Evolutionary conservation across 2,797 vertebrate genomes (phyloP).

Genomic region (Falco novaeseelandiae): DNA sequence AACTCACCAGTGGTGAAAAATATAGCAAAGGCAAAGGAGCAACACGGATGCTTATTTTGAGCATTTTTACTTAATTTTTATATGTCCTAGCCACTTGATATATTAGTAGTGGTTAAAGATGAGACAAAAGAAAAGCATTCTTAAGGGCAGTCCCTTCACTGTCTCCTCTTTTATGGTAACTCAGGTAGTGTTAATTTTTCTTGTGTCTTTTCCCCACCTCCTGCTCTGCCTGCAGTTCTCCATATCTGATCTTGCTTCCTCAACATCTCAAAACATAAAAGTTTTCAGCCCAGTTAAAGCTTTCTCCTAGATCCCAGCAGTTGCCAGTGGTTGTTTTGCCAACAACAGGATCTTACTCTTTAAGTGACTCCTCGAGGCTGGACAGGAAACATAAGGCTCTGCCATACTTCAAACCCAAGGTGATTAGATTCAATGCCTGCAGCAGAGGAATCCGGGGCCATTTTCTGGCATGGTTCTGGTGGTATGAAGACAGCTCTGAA

Average conservation of each 20-base stretch:
- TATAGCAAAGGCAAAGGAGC: not conserved
- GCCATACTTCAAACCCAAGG: not conserved
- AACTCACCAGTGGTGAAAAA: not conserved
- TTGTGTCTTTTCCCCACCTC: not conserved
- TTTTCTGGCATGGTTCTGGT: not conserved
- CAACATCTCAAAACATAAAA: not conserved
- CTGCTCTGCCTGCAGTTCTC: not conserved
- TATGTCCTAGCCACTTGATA: not conserved
- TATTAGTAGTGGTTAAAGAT: not conserved
- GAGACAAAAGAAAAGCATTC: not conserved
- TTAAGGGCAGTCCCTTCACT: not conserved
- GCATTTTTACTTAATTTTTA: not conserved
- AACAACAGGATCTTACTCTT: not conserved
- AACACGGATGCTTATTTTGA: not conserved
- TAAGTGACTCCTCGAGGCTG: not conserved
- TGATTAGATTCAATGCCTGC: not conserved
- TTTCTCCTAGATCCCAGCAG: not conserved
- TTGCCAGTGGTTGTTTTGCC: not conserved
- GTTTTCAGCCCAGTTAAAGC: not conserved
- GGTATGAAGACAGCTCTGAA: not conserved
- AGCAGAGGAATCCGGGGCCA: not conserved
- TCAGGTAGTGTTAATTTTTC: not conserved
- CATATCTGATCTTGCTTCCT: not conserved
- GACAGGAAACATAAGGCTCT: not conserved
- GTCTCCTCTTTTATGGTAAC: not conserved